Base-by-base conservation (phyloP, 1,140 invertebrate species). In the Drosophila sturtevanti region DNA sequence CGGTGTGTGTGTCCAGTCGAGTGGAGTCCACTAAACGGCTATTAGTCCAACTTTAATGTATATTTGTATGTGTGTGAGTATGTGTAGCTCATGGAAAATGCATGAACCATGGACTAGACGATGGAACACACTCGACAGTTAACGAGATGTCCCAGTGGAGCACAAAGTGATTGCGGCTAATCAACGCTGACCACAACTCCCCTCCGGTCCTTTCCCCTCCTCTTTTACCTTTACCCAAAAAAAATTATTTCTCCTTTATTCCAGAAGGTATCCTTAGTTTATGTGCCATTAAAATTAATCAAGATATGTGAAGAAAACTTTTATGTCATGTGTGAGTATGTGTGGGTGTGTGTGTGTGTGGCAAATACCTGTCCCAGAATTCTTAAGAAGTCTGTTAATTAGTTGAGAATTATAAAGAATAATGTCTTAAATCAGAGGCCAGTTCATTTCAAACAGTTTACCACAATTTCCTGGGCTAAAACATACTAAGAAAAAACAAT, bases 291-390 rank as follows among this genome's bases (percentile, higher is more conserved):
- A 76, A 79, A 87, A 87, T 87, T 82, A 87, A 82, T 82, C 68
- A 89, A 66, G 72, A 77, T 61, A 89, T 79, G 82, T 87, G 82
- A 73, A 77, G 84, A 87, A 86, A 87, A 87, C 59, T 82, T 82
- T 76, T 56, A 55, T 54, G n/a, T n/a, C n/a, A n/a, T n/a, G n/a
- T n/a, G n/a, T n/a, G n/a, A n/a, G n/a, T n/a, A n/a, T n/a, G n/a
- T n/a, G n/a, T n/a, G n/a, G n/a, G n/a, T n/a, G n/a, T n/a, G n/a
- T n/a, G n/a, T n/a, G n/a, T n/a, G n/a, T n/a, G n/a, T n/a, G n/a
- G n/a, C n/a, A n/a, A n/a, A 18, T 9, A n/a, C 1, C 21, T 21
- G 9, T 31, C 27, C 27, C 27, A 4, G 7, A 54, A 44, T 35
- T 48, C 38, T 31, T 56, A 37, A 44, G 63, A 22, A 68, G 65